Base-by-base conservation (phyloP, 2,888 invertebrate species). In the Cephus pulcher region DNA sequence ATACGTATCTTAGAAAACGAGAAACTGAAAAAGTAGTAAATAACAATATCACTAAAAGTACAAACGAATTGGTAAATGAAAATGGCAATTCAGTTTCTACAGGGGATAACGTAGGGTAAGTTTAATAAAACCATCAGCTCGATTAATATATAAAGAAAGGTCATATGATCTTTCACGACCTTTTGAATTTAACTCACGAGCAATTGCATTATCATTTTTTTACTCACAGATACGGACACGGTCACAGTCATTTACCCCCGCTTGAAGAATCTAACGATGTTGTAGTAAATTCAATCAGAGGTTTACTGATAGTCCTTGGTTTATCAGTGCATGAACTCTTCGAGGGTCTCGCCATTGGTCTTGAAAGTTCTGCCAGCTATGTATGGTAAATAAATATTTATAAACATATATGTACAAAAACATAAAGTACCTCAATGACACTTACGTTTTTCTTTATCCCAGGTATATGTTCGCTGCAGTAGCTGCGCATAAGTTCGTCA, bases 281-380 rank as follows among this genome's bases (percentile, higher is more conserved):
- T 73, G 85, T 90, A 74, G 87, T 89, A 75, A 88, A 86, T 73
- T 90, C 91, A 34, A 92, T 96, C 75, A 94, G 96, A 81, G 97
- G 96, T 32, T 92, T 97, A 33, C 93, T 97, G 76, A 95, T 97
- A 76, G 96, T 97, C 0, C 92, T 97, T 74, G 97, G 97, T 1
- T 92, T 97, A 34, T 97, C 97, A 15, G 94, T 97, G 79, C 97
- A 97, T 89, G 97, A 97, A 88, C 92, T 97, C 0, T 97, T 97
- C 88, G 97, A 97, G 92, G 97, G 93, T 73, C 89, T 93, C 35
- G 93, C 93, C 9, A 92, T 93, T 69, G 93, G 93, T 12, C 88
- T 93, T 34, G 93, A 93, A 83, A 90, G 90, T 76, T 91, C 91
- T 1, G 86, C 91, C 11, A 84, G 86, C 4, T 91, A 92, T 78